Base-by-base conservation (phyloP, 2,797 vertebrate genomes). In the Podarcis lilfordi region DNA sequence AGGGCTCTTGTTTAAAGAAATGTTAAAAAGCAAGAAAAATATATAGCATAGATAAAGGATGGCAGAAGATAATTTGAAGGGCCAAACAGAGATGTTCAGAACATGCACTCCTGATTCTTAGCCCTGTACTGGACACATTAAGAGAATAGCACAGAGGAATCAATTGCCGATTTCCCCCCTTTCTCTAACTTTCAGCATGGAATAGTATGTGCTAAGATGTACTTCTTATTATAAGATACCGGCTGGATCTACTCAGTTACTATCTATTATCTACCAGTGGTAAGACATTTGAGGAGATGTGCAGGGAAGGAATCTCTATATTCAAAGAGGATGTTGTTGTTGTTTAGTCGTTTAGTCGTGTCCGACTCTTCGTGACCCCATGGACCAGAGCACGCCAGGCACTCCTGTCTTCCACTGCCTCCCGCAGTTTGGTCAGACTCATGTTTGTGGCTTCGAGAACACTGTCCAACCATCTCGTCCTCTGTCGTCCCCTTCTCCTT, bases 21-120 rank as follows among this genome's bases (percentile, higher is more conserved):
- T 50, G 13, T 68, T 86, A 55, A 78, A 79, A 68, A 32, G 78
- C n/a, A 45, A 25, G 21, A 32, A 15, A 19, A 2, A 55, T 55
- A 55, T 15, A 15, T 32, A 84, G 15, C 43, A 84, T 79, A 78
- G 25, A 83, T 76, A 9, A 71, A 80, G 10, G 19, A 21, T 74
- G 8, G 1, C 0, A 9, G n/a, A 4, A 32, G 27, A 0, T 10
- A 1, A 84, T 91, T 88, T 82, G 3, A 86, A 19, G 35, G 61
- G 3, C 8, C 32, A 80, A 83, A 40, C 7, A 8, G 74, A 79
- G 64, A 71, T 59, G 15, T 91, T 91, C 8, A 25, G 81, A 91
- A 79, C 11, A 55, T 55, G 10, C 2, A 23, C 25, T 74, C 35
- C 82, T 74, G 59, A 35, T 25, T 50, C 10, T 69, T 84, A 84